These are phyloP conservation scores for Thera britannica DNA, from an alignment of 2,888 invertebrate genomes.

Conservation along the genomic window DNA sequence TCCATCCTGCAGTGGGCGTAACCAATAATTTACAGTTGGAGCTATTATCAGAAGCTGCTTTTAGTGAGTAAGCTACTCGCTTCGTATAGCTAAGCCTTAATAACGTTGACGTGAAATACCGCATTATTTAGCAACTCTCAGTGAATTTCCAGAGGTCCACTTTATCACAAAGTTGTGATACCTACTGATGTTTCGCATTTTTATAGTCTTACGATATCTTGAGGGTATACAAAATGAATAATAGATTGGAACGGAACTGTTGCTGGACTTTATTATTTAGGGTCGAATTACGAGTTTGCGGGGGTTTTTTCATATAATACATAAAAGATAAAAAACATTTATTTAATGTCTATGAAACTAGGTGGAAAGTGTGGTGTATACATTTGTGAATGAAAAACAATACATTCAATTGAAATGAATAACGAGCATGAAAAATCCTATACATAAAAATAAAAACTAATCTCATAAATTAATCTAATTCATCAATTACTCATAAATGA, in stretches of 20 bases:
- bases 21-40: background rate
- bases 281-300: background rate
- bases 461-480: too few relatives aligned
- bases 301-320: background rate
- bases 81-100: conserved; percentile 15
- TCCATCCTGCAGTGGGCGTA: too few relatives aligned
- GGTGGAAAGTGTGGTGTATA: too few relatives aligned
- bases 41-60: background rate
- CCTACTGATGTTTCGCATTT: conserved; percentile 31
- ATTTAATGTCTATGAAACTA: too few relatives aligned
- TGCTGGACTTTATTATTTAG: background rate
- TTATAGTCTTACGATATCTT: conserved; percentile 36
- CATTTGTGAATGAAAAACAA: too few relatives aligned
- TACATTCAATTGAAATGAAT: too few relatives aligned
- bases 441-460: too few relatives aligned
- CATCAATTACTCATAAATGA: too few relatives aligned
- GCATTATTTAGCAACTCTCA: conserved; percentile 44
- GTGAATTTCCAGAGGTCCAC: conserved; percentile 30
- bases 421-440: too few relatives aligned
- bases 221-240: conserved; percentile 24
- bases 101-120: conserved; percentile 33
- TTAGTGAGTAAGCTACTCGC: background rate
- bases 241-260: conserved; percentile 12
- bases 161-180: conserved; percentile 38
- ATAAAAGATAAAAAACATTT: too few relatives aligned